Percentiles rank a stretch among this genome's conserved stretches.
Conservation (phyloP, 2,797 vertebrate species). For the Sus cebifrons region DNA sequence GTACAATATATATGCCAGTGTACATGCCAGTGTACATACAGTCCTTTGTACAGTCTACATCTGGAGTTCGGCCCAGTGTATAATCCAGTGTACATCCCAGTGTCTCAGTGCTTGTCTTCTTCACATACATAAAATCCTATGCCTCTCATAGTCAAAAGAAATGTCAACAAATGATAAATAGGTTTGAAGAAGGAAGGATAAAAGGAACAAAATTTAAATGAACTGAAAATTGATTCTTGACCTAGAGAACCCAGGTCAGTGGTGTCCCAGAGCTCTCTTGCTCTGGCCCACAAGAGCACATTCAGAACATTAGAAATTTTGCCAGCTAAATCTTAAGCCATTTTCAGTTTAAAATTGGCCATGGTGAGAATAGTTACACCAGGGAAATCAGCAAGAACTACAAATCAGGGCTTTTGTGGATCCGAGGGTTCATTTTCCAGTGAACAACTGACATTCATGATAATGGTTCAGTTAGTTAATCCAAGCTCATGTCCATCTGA, state of each 20-base stretch:
- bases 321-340: neutral
- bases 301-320: neutral
- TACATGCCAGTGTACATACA: neutral
- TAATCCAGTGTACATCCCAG: neutral
- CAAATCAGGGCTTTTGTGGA: neutral
- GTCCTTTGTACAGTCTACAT: neutral
- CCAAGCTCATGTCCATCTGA: neutral
- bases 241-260: neutral
- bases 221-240: neutral
- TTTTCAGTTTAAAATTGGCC: neutral
- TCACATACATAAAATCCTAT: neutral
- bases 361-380: neutral
- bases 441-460: neutral
- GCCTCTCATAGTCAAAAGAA: neutral
- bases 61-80: neutral
- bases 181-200: neutral
- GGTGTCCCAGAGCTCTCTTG: neutral
- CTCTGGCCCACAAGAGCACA: neutral
- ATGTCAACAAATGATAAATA: neutral
- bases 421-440: neutral
- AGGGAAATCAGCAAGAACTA: neutral
- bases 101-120: neutral
- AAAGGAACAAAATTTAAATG: neutral
- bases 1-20: too few relatives aligned
- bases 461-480: too few relatives aligned